A percentile compares a stretch with the other conserved stretches of the same genome.
Evolutionary conservation across 2,797 vertebrate genomes (phyloP).

Genomic region (Pygocentrus nattereri): DNA sequence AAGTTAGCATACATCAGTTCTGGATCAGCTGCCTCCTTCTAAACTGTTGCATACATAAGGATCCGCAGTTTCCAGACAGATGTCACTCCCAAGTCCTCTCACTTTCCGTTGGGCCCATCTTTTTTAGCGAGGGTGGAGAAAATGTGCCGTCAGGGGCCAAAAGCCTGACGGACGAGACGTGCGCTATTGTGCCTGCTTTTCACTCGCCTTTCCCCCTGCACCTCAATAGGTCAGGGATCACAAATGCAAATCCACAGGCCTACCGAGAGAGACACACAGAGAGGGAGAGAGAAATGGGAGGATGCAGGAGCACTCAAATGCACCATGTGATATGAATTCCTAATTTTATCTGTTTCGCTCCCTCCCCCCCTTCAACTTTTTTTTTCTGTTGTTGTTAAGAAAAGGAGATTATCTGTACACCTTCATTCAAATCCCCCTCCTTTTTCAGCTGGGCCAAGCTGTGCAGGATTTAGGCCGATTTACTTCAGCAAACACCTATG

Average conservation of each 20-base stretch:
- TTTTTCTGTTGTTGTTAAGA: constrained; percentile 75
- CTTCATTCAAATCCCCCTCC: constrained; percentile 75
- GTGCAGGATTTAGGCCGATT: constrained; percentile 92
- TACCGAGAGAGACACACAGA: constrained; percentile 36
- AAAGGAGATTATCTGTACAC: constrained; percentile 91
- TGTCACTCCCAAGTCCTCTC: constrained; percentile 49
- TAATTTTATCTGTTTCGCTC: constrained; percentile 74
- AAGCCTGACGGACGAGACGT: constrained; percentile 58
- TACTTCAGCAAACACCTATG: constrained; percentile 93
- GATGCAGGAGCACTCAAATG: constrained; percentile 83
- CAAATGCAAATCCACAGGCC: constrained; percentile 65
- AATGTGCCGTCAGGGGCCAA: constrained; percentile 51
- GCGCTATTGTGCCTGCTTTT: constrained; percentile 62
- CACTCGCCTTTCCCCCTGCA: constrained; percentile 57
- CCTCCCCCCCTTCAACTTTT: constrained; percentile 75
- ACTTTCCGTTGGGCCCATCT: constrained; percentile 50
- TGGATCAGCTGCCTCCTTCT: background rate
- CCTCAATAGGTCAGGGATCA: constrained; percentile 74
- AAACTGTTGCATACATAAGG: background rate
- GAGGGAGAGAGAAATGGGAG: constrained; percentile 52
- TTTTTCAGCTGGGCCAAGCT: constrained; percentile 79
- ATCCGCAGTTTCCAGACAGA: constrained; percentile 42
- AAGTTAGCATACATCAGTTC: background rate
- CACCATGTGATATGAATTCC: constrained; percentile 92
- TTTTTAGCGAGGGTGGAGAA: constrained; percentile 52